Evolutionary conservation across 2,113 vertebrate species (phyloP), one percentile per base, ranked within the genome.

Genomic region (Lepidothrix coronata): DNA sequence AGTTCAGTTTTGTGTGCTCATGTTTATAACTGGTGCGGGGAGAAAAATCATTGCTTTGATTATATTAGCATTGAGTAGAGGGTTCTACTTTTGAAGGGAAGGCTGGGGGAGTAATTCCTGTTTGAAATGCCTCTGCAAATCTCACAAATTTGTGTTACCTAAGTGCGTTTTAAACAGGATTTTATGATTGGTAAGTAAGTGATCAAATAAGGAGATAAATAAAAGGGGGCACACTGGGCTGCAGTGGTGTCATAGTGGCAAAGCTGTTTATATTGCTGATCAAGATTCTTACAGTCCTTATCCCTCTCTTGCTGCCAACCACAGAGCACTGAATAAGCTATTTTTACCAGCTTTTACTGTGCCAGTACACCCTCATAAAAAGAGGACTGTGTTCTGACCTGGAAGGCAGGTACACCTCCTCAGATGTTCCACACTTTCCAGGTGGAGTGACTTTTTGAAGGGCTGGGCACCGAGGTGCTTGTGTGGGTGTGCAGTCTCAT

Each of bases 391-490:
- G 39, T 41, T 41, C 52, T 76, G 51, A 27, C 14, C 49, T 54
- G 76, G 59, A 48, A 54, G 55, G n/a, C 58, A 68, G 37, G 19
- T 46, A 30, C 11, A 11, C 19, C 37, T 43, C 23, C 57, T 82
- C 13, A 7, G 54, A 4, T 25, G 16, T 57, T 81, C 12, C 43
- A 5, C 28, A 17, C 14, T 59, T 59, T 37, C 33, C n/a, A 44
- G 43, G 31, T 41, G 33, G n/a, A 22, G 41, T 72, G 51, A 54
- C 25, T n/a, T 65, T 65, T 3, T 5, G 28, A 22, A 44, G 21
- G 7, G 3, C 4, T 28, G 25, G 39, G 77, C 51, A 35, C 44
- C 0, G 2, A 14, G 49, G 41, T 23, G 41, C 2, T 1, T 0
- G 3, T 39, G 23, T 30, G 79, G 27, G 9, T 22, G 19, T 2